Evolutionary conservation across 1,140 invertebrate species (phyloP), one percentile per base, ranked within the genome.

Genomic region (Mycetomoellerius zeteki): DNA sequence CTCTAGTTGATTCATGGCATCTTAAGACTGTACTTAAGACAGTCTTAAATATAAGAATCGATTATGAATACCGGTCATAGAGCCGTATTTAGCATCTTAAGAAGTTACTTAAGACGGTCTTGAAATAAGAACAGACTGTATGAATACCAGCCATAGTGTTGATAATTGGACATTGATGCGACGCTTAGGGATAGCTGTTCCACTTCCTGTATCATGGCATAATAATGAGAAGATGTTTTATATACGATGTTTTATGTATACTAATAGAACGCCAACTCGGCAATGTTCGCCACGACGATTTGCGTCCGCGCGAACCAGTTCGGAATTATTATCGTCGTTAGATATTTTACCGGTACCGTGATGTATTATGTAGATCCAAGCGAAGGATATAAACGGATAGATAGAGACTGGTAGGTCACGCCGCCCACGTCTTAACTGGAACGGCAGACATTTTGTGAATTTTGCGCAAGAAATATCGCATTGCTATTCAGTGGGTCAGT

Each of bases 201-300:
- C 4, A 81, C 12, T 69, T 81, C 47, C 30, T 50, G 19, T 12
- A 2, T 3, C 16, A 6, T 37, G 21, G 30, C 16, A n/a, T 19
- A 71, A 71, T 52, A 71, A 81, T 81, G 54, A 81, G 65, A 43
- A 69, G 71, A 54, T 8, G 37, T 81, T 81, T 71, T 27, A 56
- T 27, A 19, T 54, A 14, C 21, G 21, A 56, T 21, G n/a, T 67
- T 80, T 24, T 30, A 33, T 47, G 12, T 10, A 21, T 16, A 47
- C 21, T 21, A 21, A 5, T 37, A 19, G 77, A 14, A 81, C 5
- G 62, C n/a, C 27, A n/a, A 52, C 77, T 21, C 33, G 72, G 52
- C 52, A 60, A n/a, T 16, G 54, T 24, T 43, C 27, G 47, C 14
- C 43, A 47, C n/a, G n/a, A n/a, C n/a, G 50, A 43, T 52, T 30